Conservation (phyloP, 2,113 vertebrate genomes). For the Cyanistes caeruleus region DNA sequence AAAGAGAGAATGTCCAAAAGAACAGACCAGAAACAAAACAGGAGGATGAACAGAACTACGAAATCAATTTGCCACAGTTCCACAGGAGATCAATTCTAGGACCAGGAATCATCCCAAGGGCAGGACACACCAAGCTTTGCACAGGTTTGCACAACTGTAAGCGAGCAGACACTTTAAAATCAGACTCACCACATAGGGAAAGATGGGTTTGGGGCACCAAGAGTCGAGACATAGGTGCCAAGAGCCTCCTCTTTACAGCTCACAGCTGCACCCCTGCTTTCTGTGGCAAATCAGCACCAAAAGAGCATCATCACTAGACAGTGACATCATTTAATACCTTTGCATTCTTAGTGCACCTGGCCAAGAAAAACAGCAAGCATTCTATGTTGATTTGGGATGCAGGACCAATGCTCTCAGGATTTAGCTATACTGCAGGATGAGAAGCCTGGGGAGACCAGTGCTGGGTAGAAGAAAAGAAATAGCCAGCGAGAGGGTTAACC, state of each 20-base stretch:
- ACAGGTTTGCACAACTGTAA: neutral
- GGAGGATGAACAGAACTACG: neutral
- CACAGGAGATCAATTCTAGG: neutral
- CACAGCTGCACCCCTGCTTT: neutral
- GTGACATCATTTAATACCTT: neutral
- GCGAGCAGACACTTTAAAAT: neutral
- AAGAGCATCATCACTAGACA: neutral
- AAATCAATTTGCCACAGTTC: neutral
- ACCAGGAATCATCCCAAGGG: neutral
- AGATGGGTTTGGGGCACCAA: neutral
- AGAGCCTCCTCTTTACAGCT: neutral
- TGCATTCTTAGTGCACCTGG: neutral
- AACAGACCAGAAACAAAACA: neutral
- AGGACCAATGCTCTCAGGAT: neutral
- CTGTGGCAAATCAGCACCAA: neutral
- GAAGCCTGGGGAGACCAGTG: neutral
- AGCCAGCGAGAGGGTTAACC: neutral
- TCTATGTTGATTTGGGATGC: neutral
- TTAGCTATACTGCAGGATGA: neutral
- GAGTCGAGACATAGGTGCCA: rapidly evolving
- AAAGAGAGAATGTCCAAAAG: neutral
- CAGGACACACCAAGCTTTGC: neutral
- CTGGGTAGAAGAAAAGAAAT: neutral
- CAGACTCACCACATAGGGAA: neutral
- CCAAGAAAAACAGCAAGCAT: neutral